phyloP scores from a whole-genome alignment of 1,140 invertebrate genomes.

The Anoplophora glabripennis region DNA sequence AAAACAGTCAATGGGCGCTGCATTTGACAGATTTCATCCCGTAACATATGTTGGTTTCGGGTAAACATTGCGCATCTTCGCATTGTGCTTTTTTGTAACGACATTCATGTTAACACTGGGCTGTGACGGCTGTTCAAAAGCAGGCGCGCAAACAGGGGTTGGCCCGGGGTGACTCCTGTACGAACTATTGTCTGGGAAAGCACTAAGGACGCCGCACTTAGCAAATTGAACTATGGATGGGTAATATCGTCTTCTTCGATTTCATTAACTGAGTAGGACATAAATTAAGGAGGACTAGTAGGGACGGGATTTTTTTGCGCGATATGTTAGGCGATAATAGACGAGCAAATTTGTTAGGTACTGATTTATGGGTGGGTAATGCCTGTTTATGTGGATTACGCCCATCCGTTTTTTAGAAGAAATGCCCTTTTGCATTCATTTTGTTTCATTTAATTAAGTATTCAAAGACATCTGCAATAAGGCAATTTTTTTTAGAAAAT shows the following conservation, averaged over 20 bases:
- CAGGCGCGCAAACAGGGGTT: conserved; percentile 25
- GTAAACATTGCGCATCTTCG: conserved; percentile 30
- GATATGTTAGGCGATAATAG: too few relatives aligned
- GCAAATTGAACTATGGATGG: conserved; percentile 1
- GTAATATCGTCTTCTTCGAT: neutral
- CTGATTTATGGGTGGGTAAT: too few relatives aligned
- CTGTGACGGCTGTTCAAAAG: conserved; percentile 27
- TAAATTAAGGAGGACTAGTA: neutral
- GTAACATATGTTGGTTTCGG: conserved; percentile 27
- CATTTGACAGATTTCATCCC: conserved; percentile 28
- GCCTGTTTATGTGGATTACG: too few relatives aligned
- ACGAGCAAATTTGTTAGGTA: too few relatives aligned
- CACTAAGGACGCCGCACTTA: conserved; percentile 1
- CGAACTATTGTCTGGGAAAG: conserved; percentile 11
- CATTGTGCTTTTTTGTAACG: conserved; percentile 33
- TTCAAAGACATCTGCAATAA: too few relatives aligned
- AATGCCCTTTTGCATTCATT: too few relatives aligned
- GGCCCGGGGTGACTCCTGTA: conserved; percentile 16
- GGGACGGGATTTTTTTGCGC: too few relatives aligned
- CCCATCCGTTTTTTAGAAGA: too few relatives aligned
- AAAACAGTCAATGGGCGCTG: conserved; percentile 15
- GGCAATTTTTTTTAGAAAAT: too few relatives aligned
- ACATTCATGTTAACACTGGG: conserved; percentile 33
- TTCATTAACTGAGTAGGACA: neutral
- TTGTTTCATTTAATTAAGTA: too few relatives aligned